These are phyloP conservation scores for Oceanodroma tethys DNA, from an alignment of 2,113 vertebrate species.

Conservation along the genomic window DNA sequence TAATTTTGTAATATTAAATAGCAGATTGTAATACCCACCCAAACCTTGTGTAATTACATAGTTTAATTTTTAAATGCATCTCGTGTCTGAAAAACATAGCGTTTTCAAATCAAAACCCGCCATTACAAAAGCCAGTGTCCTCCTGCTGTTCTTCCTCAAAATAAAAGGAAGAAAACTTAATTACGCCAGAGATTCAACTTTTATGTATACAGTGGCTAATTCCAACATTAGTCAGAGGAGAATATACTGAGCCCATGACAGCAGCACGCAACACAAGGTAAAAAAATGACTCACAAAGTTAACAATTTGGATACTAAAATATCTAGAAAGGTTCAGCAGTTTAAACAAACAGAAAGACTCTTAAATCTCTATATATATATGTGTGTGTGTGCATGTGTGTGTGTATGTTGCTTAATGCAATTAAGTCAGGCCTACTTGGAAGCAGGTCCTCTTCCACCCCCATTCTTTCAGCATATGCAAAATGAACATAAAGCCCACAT, in stretches of 20 bases:
- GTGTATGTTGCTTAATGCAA: neutral
- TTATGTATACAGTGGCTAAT: neutral
- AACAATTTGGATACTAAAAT: neutral
- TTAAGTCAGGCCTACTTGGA: neutral
- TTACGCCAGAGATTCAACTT: constrained; percentile 16
- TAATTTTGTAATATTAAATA: neutral
- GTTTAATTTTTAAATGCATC: neutral
- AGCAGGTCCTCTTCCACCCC: neutral
- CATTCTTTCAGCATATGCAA: neutral
- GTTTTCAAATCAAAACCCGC: neutral
- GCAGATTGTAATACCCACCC: neutral
- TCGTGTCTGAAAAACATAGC: neutral
- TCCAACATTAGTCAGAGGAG: constrained; percentile 14
- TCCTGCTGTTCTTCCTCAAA: constrained; percentile 21
- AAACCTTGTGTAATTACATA: neutral
- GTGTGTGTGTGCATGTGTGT: too few species aligned
- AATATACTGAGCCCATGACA: neutral
- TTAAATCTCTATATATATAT: neutral
- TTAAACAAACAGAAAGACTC: neutral
- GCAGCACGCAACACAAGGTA: neutral
- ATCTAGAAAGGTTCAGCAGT: neutral
- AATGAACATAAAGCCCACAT: neutral
- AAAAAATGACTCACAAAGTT: neutral
- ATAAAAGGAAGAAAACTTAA: neutral
- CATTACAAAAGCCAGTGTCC: neutral